Evolutionary conservation across 2,888 invertebrate species (phyloP), one percentile per base, ranked within the genome.

Genomic region (Neocrepidodera transversa): DNA sequence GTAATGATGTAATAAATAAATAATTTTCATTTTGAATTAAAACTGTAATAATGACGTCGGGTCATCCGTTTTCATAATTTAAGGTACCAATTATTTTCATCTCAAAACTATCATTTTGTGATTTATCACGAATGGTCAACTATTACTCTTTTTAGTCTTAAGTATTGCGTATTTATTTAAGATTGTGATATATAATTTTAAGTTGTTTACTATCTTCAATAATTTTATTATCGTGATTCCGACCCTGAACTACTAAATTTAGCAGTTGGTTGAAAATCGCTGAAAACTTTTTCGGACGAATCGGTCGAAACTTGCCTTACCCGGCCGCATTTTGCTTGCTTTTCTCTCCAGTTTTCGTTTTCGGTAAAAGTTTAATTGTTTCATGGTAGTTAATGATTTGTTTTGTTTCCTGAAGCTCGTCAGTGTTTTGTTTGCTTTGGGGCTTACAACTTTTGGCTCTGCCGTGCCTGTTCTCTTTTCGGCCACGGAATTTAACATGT

Each of bases 361-460:
- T 42, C 58, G 63, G 63, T 63, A 61, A 65, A 67, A 68, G 67
- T 71, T 69, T 71, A 71, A 70, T 71, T 71, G 70, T 72, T 72
- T 71, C 67, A 62, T 62, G 58, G 68, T 69, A 65, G 64, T 68
- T 71, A 71, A 71, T 71, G 70, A 72, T 70, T 68, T 70, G 68
- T 69, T 66, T 65, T 57, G 57, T 64, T 64, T 51, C 63, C 62
- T 38, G 61, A 18, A 32, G 35, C 53, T 32, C 40, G 62, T 60
- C 62, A 56, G 61, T 63, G 64, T 66, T 67, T 66, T 64, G 64
- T 64, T 67, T 66, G 60, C 57, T 62, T 60, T 64, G 36, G 58
- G 63, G 61, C 66, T 67, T 63, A 53, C 57, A 54, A 59, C 61
- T 63, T 60, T 64, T 50, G 38, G 35, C 50, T 18, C 11, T 11